These are phyloP conservation scores for Neogobius melanostomus DNA, from an alignment of 2,113 vertebrate genomes.

Conservation along the genomic window DNA sequence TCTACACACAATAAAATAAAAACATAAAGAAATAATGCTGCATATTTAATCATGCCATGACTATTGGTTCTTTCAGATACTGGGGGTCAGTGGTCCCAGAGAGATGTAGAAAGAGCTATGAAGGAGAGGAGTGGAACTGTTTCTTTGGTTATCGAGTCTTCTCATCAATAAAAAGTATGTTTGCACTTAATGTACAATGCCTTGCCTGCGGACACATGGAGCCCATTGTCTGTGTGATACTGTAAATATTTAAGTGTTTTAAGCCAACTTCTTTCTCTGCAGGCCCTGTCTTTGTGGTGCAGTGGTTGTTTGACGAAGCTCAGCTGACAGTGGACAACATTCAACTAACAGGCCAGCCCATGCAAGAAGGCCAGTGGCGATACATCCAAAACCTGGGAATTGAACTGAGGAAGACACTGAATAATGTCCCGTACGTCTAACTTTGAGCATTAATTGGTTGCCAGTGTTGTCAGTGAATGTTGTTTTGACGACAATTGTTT, in stretches of 20 bases:
- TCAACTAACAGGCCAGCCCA: conserved; percentile 92
- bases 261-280: not conserved
- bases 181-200: not conserved
- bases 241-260: not conserved
- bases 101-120: conserved; percentile 85
- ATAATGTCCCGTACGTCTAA: conserved; percentile 89
- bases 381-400: conserved; percentile 96
- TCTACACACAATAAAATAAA: not conserved
- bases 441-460: not conserved
- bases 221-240: not conserved
- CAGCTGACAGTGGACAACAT: conserved; percentile 96
- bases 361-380: conserved; percentile 96
- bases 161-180: conserved; percentile 92
- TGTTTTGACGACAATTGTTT: not conserved
- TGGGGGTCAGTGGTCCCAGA: conserved; percentile 94
- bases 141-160: conserved; percentile 98
- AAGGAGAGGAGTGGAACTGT: conserved; percentile 97
- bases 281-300: conserved; percentile 96
- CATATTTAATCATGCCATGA: conserved; percentile 1
- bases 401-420: conserved; percentile 91
- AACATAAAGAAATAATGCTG: not conserved
- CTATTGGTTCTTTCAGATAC: conserved; percentile 76
- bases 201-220: conserved; percentile 1
- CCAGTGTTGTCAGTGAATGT: not conserved
- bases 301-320: conserved; percentile 98